Conservation (phyloP, 1,140 invertebrate genomes). For the Penaeus chinensis region DNA sequence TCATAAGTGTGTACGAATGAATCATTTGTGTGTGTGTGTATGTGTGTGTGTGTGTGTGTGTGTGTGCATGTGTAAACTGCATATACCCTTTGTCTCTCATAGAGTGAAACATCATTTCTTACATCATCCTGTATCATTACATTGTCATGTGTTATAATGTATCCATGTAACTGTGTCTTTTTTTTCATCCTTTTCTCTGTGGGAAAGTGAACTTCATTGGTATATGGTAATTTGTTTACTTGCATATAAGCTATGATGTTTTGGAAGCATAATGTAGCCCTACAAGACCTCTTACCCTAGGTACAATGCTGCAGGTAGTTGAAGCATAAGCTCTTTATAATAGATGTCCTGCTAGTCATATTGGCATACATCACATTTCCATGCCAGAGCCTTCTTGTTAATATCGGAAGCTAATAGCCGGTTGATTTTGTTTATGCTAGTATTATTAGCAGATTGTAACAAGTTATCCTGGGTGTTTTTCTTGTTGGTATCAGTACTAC, state of each 20-base stretch:
- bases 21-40: no score
- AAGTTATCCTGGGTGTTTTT: not conserved
- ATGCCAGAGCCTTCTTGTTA: not conserved
- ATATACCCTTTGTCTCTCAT: constrained; percentile 28
- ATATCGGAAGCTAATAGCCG: constrained; percentile 15
- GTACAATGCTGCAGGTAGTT: constrained; percentile 27
- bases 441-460: no score
- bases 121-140: constrained; percentile 44
- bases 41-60: no score
- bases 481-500: constrained; percentile 18
- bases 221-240: constrained; percentile 47
- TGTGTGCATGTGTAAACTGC: no score
- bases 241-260: constrained; percentile 47
- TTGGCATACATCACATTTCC: constrained; percentile 1
- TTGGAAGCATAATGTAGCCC: constrained; percentile 49
- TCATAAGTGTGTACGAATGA: no score
- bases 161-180: constrained; percentile 37
- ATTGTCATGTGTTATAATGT: constrained; percentile 39
- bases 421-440: no score
- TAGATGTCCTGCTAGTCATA: constrained; percentile 12
- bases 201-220: constrained; percentile 34
- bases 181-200: constrained; percentile 45
- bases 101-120: constrained; percentile 38
- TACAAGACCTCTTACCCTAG: constrained; percentile 48
- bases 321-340: constrained; percentile 21